phyloP scores from a whole-genome alignment of 1,140 invertebrate genomes.

The Drosophila pseudoobscura region DNA sequence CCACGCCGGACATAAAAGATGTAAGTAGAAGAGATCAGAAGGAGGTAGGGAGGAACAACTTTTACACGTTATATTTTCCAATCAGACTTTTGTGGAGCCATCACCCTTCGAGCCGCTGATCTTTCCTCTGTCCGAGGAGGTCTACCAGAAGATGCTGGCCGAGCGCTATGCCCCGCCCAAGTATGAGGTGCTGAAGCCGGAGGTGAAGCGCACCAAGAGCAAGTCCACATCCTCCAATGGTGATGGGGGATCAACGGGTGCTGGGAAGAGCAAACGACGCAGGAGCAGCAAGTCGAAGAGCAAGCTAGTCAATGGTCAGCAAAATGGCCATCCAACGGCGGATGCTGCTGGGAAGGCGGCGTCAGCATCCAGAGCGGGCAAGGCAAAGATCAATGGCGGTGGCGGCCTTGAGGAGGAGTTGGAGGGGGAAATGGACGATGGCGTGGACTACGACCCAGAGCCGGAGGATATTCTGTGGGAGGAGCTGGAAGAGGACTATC shows the following conservation, averaged over 20 bases:
- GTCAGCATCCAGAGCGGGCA: too few species aligned
- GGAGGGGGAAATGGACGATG: slow-evolving; percentile 25
- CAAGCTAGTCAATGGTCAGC: slow-evolving; percentile 27
- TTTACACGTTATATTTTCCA: too few species aligned
- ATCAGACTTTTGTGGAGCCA: slow-evolving; percentile 21
- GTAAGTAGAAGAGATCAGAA: slow-evolving; percentile 56
- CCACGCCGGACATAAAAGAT: slow-evolving; percentile 82
- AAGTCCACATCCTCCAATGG: slow-evolving; percentile 66
- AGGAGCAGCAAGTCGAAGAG: slow-evolving; percentile 65
- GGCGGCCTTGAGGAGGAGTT: slow-evolving; percentile 1
- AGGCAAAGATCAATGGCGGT: slow-evolving; percentile 18
- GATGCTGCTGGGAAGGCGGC: too few species aligned
- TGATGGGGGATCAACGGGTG: slow-evolving; percentile 29
- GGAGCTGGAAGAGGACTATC: slow-evolving; percentile 68
- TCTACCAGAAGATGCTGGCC: slow-evolving; percentile 47
- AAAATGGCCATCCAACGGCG: slow-evolving; percentile 14
- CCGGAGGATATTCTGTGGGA: slow-evolving; percentile 53
- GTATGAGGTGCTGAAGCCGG: not conserved
- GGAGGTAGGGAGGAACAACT: too few species aligned
- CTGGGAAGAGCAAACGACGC: slow-evolving; percentile 48
- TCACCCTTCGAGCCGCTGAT: slow-evolving; percentile 52
- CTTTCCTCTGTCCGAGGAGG: slow-evolving; percentile 63
- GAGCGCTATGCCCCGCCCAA: slow-evolving; percentile 47
- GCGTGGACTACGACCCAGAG: slow-evolving; percentile 46
- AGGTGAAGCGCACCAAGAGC: slow-evolving; percentile 56